Percentiles rank a stretch among this genome's conserved stretches.
Conservation (phyloP, 2,113 vertebrate genomes). For the Boulengerochromis microlepis region DNA sequence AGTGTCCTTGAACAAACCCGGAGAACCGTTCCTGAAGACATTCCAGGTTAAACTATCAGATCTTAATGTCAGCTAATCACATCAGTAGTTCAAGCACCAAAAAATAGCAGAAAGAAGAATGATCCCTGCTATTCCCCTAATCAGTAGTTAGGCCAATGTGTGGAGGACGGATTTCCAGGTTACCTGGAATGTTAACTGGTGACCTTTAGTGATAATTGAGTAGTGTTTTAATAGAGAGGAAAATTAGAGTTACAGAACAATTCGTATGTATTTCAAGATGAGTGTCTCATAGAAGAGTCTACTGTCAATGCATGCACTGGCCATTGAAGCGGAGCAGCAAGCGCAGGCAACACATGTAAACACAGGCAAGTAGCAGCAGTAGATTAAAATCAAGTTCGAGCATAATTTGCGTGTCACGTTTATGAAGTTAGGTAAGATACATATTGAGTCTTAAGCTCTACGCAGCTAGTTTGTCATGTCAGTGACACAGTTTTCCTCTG, state of each 20-base stretch:
- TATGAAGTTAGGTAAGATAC: slow-evolving; percentile 1
- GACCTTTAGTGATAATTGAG: background rate
- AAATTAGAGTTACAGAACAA: background rate
- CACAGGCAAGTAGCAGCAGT: background rate
- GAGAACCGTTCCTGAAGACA: background rate
- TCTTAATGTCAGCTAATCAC: background rate
- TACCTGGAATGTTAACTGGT: background rate
- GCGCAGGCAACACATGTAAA: background rate
- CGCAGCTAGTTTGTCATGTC: background rate
- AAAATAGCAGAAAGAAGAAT: background rate
- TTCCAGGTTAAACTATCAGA: background rate
- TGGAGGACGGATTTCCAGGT: background rate
- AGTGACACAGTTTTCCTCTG: background rate
- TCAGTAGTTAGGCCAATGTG: background rate
- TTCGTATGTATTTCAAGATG: background rate
- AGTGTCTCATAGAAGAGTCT: background rate
- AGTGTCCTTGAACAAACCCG: background rate
- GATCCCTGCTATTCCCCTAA: background rate
- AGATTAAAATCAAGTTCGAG: background rate
- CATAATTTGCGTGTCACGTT: slow-evolving; percentile 1
- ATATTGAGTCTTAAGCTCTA: background rate
- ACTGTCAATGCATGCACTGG: background rate
- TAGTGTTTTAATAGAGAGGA: background rate
- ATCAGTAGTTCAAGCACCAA: background rate
- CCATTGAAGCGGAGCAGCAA: background rate